A percentile compares a stretch with the other conserved stretches of the same genome.
Evolutionary conservation across 2,113 vertebrate species (phyloP).

Genomic region (Pterocles gutturalis): DNA sequence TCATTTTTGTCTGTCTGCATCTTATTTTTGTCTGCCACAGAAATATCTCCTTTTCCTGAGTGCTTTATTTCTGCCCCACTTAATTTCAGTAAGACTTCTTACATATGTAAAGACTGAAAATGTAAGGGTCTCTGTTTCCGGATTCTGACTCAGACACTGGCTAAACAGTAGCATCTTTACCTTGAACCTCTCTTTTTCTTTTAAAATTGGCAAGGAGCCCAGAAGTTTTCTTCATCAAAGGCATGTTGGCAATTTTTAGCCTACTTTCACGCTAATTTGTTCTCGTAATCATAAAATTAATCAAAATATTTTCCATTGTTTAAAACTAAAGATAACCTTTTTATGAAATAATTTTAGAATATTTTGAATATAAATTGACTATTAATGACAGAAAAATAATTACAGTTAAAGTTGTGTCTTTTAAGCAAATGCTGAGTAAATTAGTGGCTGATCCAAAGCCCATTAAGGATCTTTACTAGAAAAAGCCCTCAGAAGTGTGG

Average conservation of each 20-base stretch:
- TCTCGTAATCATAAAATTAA: constrained; percentile 45
- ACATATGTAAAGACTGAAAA: background rate
- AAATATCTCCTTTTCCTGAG: background rate
- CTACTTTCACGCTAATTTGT: constrained; percentile 45
- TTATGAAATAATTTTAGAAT: background rate
- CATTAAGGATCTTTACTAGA: background rate
- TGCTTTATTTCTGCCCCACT: background rate
- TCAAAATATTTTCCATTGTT: constrained; percentile 28
- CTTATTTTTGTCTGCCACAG: background rate
- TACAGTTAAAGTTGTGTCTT: background rate
- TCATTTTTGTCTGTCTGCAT: background rate
- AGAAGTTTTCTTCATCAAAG: constrained; percentile 39
- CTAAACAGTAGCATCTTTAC: background rate
- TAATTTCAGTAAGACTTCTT: background rate
- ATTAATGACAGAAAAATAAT: constrained; percentile 45
- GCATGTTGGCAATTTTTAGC: constrained; percentile 31
- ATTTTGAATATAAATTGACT: constrained; percentile 3
- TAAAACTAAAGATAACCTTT: constrained; percentile 14
- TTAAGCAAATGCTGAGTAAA: constrained; percentile 11
- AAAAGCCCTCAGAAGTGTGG: background rate
- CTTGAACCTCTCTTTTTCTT: constrained; percentile 14
- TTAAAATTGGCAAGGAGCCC: constrained; percentile 27
- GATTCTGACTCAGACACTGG: background rate
- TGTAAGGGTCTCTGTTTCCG: background rate
- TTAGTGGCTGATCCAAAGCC: background rate